phyloP scores from a whole-genome alignment of 1,140 invertebrate species.

The Leptestheria dahalacensis region DNA sequence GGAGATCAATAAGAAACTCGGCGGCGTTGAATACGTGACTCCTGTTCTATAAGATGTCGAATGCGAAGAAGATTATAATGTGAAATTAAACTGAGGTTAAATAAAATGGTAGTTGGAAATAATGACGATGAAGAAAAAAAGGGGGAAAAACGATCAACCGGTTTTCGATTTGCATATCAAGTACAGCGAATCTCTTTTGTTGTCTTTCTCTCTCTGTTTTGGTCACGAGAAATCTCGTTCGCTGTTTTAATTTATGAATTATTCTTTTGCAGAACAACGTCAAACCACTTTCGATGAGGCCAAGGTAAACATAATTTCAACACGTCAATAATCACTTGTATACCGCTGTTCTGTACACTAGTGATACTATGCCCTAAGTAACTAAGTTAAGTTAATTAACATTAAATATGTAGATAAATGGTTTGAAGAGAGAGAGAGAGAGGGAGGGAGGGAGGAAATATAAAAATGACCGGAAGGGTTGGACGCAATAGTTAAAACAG shows the following conservation, averaged over 20 bases:
- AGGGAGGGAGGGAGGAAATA: no score
- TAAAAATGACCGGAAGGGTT: background rate
- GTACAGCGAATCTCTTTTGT: background rate
- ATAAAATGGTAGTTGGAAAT: no score
- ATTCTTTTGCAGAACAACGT: background rate
- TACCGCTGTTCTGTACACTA: background rate
- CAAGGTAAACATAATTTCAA: background rate
- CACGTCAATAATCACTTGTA: background rate
- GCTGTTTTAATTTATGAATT: no score
- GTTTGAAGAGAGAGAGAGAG: no score
- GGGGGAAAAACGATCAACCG: slow-evolving; percentile 1
- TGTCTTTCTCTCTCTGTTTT: background rate
- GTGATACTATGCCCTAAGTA: no score
- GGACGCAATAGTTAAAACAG: background rate
- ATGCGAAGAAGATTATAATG: no score
- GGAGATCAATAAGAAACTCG: no score
- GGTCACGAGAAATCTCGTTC: background rate
- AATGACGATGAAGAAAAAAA: no score
- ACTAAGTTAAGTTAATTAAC: background rate
- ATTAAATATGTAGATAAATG: background rate
- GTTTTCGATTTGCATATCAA: background rate
- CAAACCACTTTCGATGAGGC: background rate
- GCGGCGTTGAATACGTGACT: no score
- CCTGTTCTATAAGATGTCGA: no score
- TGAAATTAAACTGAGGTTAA: no score